Evolutionary conservation across 2,888 invertebrate genomes (phyloP), one percentile per base, ranked within the genome.

Genomic region (Andrena praecox): DNA sequence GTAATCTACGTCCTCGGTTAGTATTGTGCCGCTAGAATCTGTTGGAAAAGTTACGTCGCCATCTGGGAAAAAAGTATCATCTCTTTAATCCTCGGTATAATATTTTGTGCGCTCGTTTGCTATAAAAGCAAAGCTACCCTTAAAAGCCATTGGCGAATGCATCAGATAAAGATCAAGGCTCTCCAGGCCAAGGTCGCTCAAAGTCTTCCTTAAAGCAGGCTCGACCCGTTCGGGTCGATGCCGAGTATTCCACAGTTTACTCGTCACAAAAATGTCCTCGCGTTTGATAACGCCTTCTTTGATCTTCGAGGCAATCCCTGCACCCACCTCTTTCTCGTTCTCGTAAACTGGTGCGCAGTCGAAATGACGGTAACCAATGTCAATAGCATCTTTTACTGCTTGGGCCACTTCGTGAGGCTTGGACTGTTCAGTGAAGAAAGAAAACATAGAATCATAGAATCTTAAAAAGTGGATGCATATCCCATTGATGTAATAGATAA

Each of bases 191-290:
- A 78, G 63, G 16, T 59, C 27, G 5, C 2, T 56, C 10, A 78
- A 48, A 27, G 78, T 78, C 71, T 95, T 95, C 89, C 95, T 95
- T 48, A 97, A 94, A 0, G 96, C 96, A 0, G 95, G 94, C 62
- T 96, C 95, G 8, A 98, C 98, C 85, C 97, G 94, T 85, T 97
- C 97, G 0, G 96, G 96, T 20, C 96, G 95, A 93, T 99, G 99
- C 94, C 96, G 97, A 0, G 97, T 98, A 94, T 98, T 96, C 96
- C 96, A 96, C 0, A 96, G 91, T 93, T 97, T 97, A 84, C 96
- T 96, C 5, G 96, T 96, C 80, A 97, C 95, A 93, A 96, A 97
- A 0, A 97, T 93, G 29, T 97, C 97, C 87, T 96, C 96, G 31
- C 97, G 94, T 89, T 95, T 96, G 0, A 97, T 95, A 1, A 95